Conservation (phyloP, 1,140 invertebrate genomes). For the Hirudo medicinalis region DNA sequence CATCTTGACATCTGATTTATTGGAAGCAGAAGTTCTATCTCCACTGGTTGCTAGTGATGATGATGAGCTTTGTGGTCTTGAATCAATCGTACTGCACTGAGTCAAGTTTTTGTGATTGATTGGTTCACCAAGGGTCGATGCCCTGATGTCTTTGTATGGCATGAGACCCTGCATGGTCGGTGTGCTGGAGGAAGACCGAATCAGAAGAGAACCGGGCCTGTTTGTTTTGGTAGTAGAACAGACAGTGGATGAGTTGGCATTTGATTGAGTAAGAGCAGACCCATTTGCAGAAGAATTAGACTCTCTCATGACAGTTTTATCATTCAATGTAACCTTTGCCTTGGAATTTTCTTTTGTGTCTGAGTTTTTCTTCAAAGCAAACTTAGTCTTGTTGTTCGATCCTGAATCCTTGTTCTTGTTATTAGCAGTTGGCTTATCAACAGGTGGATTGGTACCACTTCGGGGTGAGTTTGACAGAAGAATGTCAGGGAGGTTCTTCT, state of each 20-base stretch:
- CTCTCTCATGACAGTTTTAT: too few species aligned
- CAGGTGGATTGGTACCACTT: not conserved
- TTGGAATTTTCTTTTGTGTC: too few species aligned
- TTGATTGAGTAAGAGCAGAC: too few species aligned
- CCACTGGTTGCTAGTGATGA: not conserved
- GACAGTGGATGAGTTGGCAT: too few species aligned
- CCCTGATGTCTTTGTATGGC: constrained; percentile 2
- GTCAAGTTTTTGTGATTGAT: not conserved
- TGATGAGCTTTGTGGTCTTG: not conserved
- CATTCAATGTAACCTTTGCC: too few species aligned
- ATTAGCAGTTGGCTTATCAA: too few species aligned
- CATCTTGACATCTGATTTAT: too few species aligned
- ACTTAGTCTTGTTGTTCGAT: too few species aligned
- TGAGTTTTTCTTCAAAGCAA: too few species aligned
- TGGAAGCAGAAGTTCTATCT: not conserved
- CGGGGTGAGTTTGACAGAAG: not conserved
- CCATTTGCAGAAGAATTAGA: too few species aligned
- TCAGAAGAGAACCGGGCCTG: not conserved
- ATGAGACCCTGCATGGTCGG: too few species aligned
- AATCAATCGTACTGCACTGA: not conserved
- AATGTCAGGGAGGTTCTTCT: not conserved
- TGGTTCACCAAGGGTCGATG: not conserved
- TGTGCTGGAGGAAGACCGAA: not conserved
- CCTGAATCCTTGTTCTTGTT: too few species aligned
- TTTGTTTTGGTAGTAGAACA: not conserved